Conservation (phyloP, 2,888 invertebrate genomes). For the Pegoplata infirma region DNA sequence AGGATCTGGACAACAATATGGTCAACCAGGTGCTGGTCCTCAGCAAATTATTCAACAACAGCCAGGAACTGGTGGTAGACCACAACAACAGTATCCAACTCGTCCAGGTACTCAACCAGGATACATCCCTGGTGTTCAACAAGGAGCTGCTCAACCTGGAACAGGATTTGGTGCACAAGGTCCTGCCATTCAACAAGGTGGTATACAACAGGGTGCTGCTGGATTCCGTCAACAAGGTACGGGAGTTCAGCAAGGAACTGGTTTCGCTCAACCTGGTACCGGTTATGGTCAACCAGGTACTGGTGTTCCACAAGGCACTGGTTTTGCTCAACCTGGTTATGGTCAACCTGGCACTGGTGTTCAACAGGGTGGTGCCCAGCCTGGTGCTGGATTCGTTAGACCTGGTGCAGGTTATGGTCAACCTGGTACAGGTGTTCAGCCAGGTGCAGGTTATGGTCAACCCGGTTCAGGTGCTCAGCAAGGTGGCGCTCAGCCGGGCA, state of each 20-base stretch:
- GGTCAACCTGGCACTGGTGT: constrained; percentile 31
- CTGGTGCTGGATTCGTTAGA: constrained; percentile 32
- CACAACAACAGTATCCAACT: background rate
- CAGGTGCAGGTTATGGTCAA: constrained; percentile 42
- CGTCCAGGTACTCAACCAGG: background rate
- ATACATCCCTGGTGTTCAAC: constrained; percentile 37
- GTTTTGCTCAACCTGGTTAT: constrained; percentile 30
- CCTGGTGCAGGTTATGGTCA: constrained; percentile 24
- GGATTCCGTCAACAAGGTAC: constrained; percentile 36
- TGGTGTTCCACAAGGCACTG: constrained; percentile 45
- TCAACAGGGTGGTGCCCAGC: constrained; percentile 37
- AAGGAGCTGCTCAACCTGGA: constrained; percentile 49
- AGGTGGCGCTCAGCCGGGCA: constrained; percentile 32
- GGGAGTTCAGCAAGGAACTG: constrained; percentile 36
- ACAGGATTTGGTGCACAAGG: constrained; percentile 29
- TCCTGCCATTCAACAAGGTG: constrained; percentile 36
- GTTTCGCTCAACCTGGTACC: constrained; percentile 43
- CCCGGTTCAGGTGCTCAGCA: constrained; percentile 37
- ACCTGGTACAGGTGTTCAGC: constrained; percentile 23
- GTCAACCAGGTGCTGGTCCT: constrained; percentile 19
- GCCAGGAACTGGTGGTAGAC: constrained; percentile 7
- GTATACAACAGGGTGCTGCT: constrained; percentile 26
- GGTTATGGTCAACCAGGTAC: constrained; percentile 26
- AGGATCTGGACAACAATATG: constrained; percentile 27
- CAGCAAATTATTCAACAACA: constrained; percentile 44